Base-by-base conservation (phyloP, 1,140 invertebrate genomes). In the Scaptodrosophila lebanonensis region DNA sequence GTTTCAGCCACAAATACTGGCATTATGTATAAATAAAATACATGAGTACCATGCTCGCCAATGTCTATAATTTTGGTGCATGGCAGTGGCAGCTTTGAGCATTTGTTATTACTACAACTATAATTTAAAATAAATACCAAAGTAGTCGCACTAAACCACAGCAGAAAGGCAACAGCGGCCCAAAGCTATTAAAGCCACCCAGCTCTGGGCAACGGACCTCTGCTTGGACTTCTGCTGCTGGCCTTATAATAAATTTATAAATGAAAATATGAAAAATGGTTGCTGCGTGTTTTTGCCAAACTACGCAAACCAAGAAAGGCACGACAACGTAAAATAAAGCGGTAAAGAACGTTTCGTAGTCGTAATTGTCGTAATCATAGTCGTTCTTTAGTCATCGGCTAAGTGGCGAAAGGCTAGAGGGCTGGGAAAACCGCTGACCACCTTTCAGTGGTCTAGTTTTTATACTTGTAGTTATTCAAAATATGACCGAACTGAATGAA, bases 71-170 rank as follows among this genome's bases (percentile, higher is more conserved):
- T 77, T 76, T 77, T 48, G 59, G 72, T 67, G 59, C 72, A 64
- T 75, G 66, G 65, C 66, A 69, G 50, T 51, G 30, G 57, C 40
- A 57, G 30, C 44, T 35, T 53, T 77, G 63, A 66, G 72, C 75
- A 72, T 76, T 76, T 77, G 72, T 76, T 76, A 76, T 76, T 76
- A 77, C 72, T 67, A 61, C 72, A 77, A 77, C 72, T 77, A 77
- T 77, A 77, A 77, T 77, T 77, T 79, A 77, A 77, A 77, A 77
- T 79, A 77, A 77, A 77, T 77, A 73, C 73, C 72, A 79, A 77
- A 77, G 72, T 77, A 77, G 73, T 73, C 72, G 48, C 59, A 67
- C 72, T 72, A 77, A 77, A 59, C 73, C 73, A 58, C 72, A 64
- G 67, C 61, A 63, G 44, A 49, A 51, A 17, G 56, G 62, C 50